Conservation (phyloP, 2,797 vertebrate species). For the Hephaestus fuliginosus region DNA sequence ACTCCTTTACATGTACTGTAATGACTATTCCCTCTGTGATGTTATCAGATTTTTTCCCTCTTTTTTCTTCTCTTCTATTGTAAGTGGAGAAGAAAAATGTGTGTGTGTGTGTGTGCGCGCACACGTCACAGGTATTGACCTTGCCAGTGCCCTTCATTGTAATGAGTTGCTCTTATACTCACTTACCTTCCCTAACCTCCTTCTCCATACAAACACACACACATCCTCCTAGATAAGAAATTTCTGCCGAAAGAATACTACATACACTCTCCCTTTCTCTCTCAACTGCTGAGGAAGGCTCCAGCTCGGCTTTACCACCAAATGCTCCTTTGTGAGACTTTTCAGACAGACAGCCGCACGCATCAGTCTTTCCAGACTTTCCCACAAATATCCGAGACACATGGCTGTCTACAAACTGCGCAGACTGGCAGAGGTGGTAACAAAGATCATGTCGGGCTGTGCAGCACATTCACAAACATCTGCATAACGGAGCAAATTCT, state of each 20-base stretch:
- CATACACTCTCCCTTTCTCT: not conserved
- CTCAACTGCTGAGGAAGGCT: constrained; percentile 7
- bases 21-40: too few relatives aligned
- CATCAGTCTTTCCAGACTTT: not conserved
- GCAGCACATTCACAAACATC: too few relatives aligned
- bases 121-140: constrained; percentile 35
- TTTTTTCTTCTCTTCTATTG: not conserved
- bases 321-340: constrained; percentile 2
- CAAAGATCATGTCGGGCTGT: too few relatives aligned
- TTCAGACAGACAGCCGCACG: not conserved
- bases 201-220: constrained; percentile 21
- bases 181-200: not conserved
- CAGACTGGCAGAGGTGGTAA: not conserved
- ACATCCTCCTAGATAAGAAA: constrained; percentile 66
- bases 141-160: constrained; percentile 53
- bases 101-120: not conserved
- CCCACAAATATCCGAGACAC: constrained; percentile 9
- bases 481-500: too few relatives aligned
- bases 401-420: constrained; percentile 3
- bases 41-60: not conserved
- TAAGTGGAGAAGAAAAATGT: not conserved
- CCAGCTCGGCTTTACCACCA: constrained; percentile 32
- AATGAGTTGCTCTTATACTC: constrained; percentile 44
- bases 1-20: too few relatives aligned
- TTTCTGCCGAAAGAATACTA: constrained; percentile 58